Evolutionary conservation across 2,888 invertebrate species (phyloP), one percentile per base, ranked within the genome.

Genomic region (Eurois occulta): DNA sequence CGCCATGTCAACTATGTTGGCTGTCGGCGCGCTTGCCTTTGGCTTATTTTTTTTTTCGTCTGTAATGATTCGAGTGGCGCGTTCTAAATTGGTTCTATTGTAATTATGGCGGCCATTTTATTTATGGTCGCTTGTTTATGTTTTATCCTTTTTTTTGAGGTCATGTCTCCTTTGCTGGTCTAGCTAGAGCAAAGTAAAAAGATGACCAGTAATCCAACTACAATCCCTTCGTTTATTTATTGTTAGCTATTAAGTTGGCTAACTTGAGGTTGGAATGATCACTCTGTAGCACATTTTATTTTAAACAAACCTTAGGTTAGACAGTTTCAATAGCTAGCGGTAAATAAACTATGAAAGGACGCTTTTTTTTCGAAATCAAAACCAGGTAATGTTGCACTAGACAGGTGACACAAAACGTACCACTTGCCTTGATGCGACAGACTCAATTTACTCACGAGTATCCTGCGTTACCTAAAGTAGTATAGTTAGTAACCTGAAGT

Each of bases 1-100:
- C 91, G 92, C 91, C 93, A 88, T 92, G 93, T 92, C 92, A 92
- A 92, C 92, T 91, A 88, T 90, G 91, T 88, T 89, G 90, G 90
- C 90, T 91, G 92, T 91, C 91, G 90, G 89, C 91, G 88, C 74
- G 85, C 86, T 86, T 80, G 88, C 89, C 87, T 89, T 90, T 88
- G 87, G 89, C 86, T 89, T 88, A 86, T 89, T 89, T 90, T 89
- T 90, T 90, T 90, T 86, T 87, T 87, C 86, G 82, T 86, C 77
- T 87, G 83, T 86, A 86, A 89, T 85, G 87, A 86, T 88, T 83
- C 82, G 86, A 84, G 86, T 88, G 87, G 85, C 86, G 85, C 85
- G 89, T 90, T 91, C 89, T 86, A 91, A 93, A 91, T 93, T 92
- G 90, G 92, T 92, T 91, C 91, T 88, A 90, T 91, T 92, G 86